Percentiles rank a stretch among this genome's conserved stretches.
Evolutionary conservation across 1,140 invertebrate genomes (phyloP).

Genomic region (Parapsyche elsis): DNA sequence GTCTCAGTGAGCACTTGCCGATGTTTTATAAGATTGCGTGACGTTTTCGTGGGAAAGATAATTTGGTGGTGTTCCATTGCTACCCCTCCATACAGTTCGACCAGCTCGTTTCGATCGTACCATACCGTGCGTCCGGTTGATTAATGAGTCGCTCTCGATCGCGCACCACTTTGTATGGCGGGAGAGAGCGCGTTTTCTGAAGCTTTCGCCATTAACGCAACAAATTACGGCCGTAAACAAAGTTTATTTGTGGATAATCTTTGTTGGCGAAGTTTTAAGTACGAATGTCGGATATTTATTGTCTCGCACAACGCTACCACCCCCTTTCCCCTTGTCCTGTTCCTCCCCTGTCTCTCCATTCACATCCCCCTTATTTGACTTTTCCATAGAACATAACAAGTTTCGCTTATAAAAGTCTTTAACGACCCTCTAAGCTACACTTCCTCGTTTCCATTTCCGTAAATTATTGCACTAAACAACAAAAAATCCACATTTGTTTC

Average conservation of each 20-base stretch:
- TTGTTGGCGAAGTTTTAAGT: conserved; percentile 42
- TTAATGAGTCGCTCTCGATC: conserved; percentile 24
- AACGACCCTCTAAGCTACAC: conserved; percentile 33
- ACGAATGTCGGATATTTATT: conserved; percentile 43
- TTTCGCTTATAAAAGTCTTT: conserved; percentile 29
- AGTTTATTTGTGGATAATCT: conserved; percentile 42
- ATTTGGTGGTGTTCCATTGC: no score
- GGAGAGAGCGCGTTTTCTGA: conserved; percentile 29
- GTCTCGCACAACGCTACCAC: conserved; percentile 27
- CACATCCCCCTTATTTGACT: conserved; percentile 28
- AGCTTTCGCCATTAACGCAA: conserved; percentile 30
- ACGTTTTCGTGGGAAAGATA: no score
- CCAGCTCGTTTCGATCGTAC: not conserved
- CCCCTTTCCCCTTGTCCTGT: not conserved
- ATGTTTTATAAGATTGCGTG: no score
- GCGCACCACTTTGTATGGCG: conserved; percentile 21
- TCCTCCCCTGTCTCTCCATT: not conserved
- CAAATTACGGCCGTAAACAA: conserved; percentile 38
- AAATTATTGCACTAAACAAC: conserved; percentile 32
- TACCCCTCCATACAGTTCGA: not conserved
- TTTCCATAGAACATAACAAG: conserved; percentile 32
- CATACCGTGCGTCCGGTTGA: not conserved
- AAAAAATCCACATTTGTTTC: conserved; percentile 17
- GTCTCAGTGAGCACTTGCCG: not conserved
- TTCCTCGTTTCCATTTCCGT: conserved; percentile 33